Evolutionary conservation across 2,797 vertebrate species (phyloP).

Genomic region (Siniperca scherzeri): DNA sequence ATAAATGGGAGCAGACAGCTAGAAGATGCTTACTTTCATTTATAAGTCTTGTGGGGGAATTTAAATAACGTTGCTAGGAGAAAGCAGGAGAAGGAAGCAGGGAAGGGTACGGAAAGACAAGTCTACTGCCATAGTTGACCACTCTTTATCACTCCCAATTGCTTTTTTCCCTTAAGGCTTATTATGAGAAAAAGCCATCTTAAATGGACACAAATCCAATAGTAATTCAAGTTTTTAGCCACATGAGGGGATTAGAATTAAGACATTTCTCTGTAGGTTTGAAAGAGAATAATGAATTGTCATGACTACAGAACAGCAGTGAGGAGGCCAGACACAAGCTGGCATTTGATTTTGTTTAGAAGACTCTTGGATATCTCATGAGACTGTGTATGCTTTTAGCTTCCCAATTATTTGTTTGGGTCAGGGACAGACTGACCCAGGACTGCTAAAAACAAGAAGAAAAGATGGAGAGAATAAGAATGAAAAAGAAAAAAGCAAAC

Average conservation of each 20-base stretch:
- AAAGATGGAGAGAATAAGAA: conserved; percentile 7
- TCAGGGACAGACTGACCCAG: conserved; percentile 41
- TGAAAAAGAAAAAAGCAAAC: background rate
- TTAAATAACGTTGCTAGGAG: conserved; percentile 25
- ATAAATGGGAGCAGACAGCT: conserved; percentile 36
- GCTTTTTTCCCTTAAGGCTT: conserved; percentile 34
- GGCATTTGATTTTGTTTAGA: conserved; percentile 61
- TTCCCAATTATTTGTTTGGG: conserved; percentile 54
- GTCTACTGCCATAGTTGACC: conserved; percentile 45
- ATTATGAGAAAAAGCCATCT: conserved; percentile 57
- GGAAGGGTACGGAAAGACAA: conserved; percentile 66
- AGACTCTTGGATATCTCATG: conserved; percentile 35
- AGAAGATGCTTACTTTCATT: conserved; percentile 45
- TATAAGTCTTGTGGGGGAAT: conserved; percentile 28
- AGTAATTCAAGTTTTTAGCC: conserved; percentile 73
- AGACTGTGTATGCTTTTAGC: conserved; percentile 30
- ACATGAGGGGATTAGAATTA: conserved; percentile 64
- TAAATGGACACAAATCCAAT: conserved; percentile 70
- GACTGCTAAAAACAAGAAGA: conserved; percentile 22
- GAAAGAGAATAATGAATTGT: conserved; percentile 60
- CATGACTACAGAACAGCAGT: conserved; percentile 39
- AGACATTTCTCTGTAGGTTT: conserved; percentile 52
- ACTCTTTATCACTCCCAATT: conserved; percentile 36
- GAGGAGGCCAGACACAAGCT: conserved; percentile 45
- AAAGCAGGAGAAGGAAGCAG: conserved; percentile 21